A percentile compares a stretch with the other conserved stretches of the same genome.
Evolutionary conservation across 2,113 vertebrate genomes (phyloP).

Genomic region (Clarias batrachus): DNA sequence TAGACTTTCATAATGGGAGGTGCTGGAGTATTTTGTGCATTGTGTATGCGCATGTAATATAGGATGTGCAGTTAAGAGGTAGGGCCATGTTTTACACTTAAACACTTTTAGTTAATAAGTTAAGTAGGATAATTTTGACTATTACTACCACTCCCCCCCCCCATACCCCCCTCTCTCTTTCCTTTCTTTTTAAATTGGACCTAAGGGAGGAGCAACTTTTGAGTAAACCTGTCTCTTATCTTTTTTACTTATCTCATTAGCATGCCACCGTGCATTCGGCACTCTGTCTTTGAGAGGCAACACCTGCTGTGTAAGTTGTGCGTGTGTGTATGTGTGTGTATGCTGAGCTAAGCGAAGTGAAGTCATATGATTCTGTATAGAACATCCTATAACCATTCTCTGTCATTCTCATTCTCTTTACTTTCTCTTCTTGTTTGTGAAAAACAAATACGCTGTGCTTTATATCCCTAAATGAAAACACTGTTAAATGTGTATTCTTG

Average conservation of each 20-base stretch:
- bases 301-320: constrained; percentile 29
- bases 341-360: constrained; percentile 32
- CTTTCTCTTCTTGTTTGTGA: not conserved
- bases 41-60: constrained; percentile 18
- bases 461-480: not conserved
- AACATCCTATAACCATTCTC: not conserved
- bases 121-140: constrained; percentile 53
- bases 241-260: constrained; percentile 51
- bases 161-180: constrained; percentile 26
- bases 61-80: constrained; percentile 32
- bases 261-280: constrained; percentile 46
- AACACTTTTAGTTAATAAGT: constrained; percentile 56
- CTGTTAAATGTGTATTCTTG: not conserved
- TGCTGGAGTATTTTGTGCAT: not conserved
- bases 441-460: not conserved
- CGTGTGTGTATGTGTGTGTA: not conserved
- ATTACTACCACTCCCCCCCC: constrained; percentile 18
- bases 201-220: constrained; percentile 43
- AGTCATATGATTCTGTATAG: constrained; percentile 36
- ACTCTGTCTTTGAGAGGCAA: constrained; percentile 39
- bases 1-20: constrained; percentile 37
- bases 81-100: constrained; percentile 45
- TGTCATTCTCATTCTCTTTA: not conserved
- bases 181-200: constrained; percentile 30
- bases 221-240: constrained; percentile 38